Percentiles rank a stretch among this genome's conserved stretches.
phyloP scores from a whole-genome alignment of 2,888 invertebrate genomes.

The Lingula anatina region DNA sequence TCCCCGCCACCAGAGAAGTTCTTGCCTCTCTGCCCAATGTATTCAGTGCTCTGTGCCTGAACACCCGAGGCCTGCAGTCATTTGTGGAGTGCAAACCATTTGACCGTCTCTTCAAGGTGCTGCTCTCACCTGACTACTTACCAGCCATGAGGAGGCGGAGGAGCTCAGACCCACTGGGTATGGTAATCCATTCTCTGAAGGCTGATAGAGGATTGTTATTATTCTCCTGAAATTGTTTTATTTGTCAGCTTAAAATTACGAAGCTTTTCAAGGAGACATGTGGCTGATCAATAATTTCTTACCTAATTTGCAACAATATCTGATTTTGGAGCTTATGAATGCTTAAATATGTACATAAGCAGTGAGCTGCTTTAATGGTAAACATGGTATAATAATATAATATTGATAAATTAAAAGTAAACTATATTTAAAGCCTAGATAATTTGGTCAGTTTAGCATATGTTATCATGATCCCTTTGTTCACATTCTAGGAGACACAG shows the following conservation, averaged over 20 bases:
- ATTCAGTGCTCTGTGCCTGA: constrained; percentile 76
- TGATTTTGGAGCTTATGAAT: too few species aligned
- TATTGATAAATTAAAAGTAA: too few species aligned
- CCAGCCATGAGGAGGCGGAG: constrained; percentile 78
- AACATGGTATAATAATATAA: too few species aligned
- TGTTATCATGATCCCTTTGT: too few species aligned
- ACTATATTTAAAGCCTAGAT: too few species aligned
- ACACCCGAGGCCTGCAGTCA: constrained; percentile 71
- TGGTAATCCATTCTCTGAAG: too few species aligned
- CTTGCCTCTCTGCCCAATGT: constrained; percentile 82
- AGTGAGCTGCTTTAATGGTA: too few species aligned
- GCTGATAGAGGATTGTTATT: too few species aligned
- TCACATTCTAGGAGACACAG: constrained; percentile 64
- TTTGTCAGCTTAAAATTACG: neutral
- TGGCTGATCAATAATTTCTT: too few species aligned
- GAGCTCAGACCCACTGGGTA: constrained; percentile 63
- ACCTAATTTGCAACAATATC: too few species aligned
- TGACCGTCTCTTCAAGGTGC: constrained; percentile 67
- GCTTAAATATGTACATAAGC: too few species aligned
- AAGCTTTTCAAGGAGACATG: neutral
- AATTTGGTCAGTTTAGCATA: too few species aligned
- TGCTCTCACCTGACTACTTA: constrained; percentile 76
- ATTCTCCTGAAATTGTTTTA: neutral
- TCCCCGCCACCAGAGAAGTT: constrained; percentile 58
- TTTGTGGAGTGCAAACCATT: constrained; percentile 77